phyloP scores from a whole-genome alignment of 2,888 invertebrate genomes.

The Aphidius colemani region DNA sequence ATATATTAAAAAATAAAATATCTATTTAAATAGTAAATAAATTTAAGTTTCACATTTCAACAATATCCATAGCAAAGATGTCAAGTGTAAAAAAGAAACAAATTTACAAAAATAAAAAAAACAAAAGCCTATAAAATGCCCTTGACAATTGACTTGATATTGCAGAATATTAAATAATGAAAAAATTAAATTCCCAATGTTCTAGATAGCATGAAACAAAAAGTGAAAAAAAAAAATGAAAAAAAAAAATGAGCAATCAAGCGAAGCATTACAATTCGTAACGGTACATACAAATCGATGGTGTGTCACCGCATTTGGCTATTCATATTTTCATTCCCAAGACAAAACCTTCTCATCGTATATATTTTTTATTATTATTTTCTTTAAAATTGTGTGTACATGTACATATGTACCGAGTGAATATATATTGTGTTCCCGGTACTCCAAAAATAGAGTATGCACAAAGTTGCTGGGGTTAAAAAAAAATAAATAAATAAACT shows the following conservation, averaged over 20 bases:
- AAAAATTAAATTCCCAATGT: no score
- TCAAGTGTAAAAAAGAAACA: no score
- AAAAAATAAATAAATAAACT: no score
- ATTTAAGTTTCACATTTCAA: no score
- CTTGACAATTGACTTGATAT: constrained; percentile 7
- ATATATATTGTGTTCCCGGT: constrained; percentile 22
- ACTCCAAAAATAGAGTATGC: constrained; percentile 26
- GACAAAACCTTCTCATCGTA: constrained; percentile 11
- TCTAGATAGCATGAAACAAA: not conserved
- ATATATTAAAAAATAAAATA: not conserved
- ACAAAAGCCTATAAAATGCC: not conserved
- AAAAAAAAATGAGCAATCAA: constrained; percentile 17
- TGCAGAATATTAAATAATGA: no score
- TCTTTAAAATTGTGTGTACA: not conserved
- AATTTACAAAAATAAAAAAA: no score
- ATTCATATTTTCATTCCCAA: constrained; percentile 6
- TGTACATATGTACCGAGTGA: not conserved
- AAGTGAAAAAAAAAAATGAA: not conserved
- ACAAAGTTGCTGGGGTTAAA: no score
- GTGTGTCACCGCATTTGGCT: constrained; percentile 15
- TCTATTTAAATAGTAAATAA: not conserved
- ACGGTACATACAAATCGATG: constrained; percentile 19
- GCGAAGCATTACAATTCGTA: constrained; percentile 20
- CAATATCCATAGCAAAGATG: not conserved
- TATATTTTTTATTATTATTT: not conserved